Conservation (phyloP, 1,140 invertebrate species). For the Melanaphis sacchari region DNA sequence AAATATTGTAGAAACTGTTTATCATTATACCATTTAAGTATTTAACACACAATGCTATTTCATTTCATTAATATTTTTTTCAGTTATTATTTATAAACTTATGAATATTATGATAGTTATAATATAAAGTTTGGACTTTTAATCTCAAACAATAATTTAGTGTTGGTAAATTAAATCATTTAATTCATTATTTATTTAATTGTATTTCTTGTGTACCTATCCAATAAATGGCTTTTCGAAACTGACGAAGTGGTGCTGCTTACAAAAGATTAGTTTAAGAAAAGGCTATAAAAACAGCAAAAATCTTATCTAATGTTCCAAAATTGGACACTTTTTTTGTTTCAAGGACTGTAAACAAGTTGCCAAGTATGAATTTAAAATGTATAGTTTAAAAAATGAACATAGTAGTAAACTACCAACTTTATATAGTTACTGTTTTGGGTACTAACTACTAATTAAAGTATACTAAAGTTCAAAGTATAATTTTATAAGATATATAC, state of each 20-base stretch:
- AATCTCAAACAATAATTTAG: no score
- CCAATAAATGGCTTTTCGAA: conserved; percentile 16
- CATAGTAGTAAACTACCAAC: not conserved
- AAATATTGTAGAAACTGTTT: no score
- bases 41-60: no score
- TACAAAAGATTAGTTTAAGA: not conserved
- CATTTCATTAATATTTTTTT: no score
- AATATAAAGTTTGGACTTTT: no score
- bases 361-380: conserved; percentile 14
- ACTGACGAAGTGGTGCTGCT: not conserved
- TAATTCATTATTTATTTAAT: not conserved
- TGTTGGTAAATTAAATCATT: no score
- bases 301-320: not conserved
- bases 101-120: no score
- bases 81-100: no score
- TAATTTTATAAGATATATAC: not conserved
- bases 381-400: not conserved
- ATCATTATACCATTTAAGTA: no score
- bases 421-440: not conserved
- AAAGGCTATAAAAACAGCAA: not conserved
- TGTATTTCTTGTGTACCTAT: conserved; percentile 8
- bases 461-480: not conserved
- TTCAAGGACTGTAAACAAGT: conserved; percentile 1
- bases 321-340: conserved; percentile 2
- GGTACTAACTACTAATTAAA: not conserved